Conservation (phyloP, 1,140 invertebrate species). For the Steinernema feltiae region DNA sequence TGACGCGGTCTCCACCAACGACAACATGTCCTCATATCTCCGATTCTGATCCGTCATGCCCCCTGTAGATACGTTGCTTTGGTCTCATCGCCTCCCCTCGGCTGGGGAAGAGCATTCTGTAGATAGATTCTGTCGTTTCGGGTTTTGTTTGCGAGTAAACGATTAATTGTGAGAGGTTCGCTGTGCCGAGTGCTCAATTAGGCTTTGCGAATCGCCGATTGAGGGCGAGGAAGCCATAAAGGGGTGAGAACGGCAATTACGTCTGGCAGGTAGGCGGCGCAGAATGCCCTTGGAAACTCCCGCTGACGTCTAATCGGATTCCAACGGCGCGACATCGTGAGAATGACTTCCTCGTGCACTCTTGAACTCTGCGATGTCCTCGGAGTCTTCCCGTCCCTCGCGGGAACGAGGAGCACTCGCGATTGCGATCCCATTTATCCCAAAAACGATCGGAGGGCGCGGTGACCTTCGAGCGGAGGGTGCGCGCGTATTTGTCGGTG, state of each 20-base stretch:
- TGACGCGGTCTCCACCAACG: not conserved
- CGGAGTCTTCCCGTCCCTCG: not conserved
- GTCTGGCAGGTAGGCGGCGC: not conserved
- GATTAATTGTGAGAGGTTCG: not conserved
- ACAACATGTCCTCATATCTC: not conserved
- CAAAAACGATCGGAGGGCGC: not conserved
- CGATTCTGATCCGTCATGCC: not conserved
- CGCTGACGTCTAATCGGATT: not conserved
- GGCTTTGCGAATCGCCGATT: not conserved
- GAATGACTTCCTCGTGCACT: not conserved
- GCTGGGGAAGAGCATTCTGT: no score
- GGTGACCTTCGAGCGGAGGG: not conserved
- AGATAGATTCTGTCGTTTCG: not conserved
- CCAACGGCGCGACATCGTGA: not conserved
- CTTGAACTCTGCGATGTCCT: not conserved
- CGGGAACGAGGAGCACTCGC: not conserved
- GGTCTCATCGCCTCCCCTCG: no score
- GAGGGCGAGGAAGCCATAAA: not conserved
- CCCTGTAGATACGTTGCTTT: not conserved
- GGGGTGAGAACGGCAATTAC: conserved; percentile 2
- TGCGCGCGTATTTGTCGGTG: conserved; percentile 3
- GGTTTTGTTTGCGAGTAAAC: not conserved
- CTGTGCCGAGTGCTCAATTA: not conserved
- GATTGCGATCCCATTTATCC: not conserved
- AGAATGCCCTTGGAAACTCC: not conserved